These are phyloP conservation scores for Pterobdella sp. DNA, from an alignment of 2,888 invertebrate species.

Conservation along the genomic window DNA sequence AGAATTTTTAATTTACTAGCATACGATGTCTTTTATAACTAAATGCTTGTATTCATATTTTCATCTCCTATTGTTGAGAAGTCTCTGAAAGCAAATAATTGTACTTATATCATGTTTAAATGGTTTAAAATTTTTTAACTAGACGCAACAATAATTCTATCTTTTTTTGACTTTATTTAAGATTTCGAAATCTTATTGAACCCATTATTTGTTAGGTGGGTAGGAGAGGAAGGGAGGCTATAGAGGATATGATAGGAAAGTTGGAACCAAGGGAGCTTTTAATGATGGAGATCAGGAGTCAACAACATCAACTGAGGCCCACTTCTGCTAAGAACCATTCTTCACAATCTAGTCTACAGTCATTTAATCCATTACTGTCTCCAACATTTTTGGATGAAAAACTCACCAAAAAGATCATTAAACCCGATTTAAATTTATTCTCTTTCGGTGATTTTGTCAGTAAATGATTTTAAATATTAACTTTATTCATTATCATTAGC, in stretches of 20 bases:
- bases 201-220: too few relatives aligned
- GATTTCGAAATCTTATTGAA: too few relatives aligned
- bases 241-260: not conserved
- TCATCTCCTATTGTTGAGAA: too few relatives aligned
- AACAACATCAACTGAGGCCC: constrained; percentile 40
- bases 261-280: constrained; percentile 41
- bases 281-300: constrained; percentile 44
- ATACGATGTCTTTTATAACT: too few relatives aligned
- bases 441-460: constrained; percentile 57
- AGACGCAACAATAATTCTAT: too few relatives aligned
- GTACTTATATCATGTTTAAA: too few relatives aligned
- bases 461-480: not conserved
- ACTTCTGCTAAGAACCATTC: constrained; percentile 33
- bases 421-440: constrained; percentile 66
- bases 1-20: too few relatives aligned
- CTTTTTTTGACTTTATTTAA: too few relatives aligned
- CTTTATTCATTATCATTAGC: not conserved
- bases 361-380: constrained; percentile 42
- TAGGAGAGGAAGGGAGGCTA: not conserved
- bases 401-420: constrained; percentile 65
- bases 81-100: too few relatives aligned
- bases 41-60: too few relatives aligned
- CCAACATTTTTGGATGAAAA: constrained; percentile 44
- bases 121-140: too few relatives aligned
- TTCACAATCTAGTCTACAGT: not conserved